Evolutionary conservation across 2,888 invertebrate genomes (phyloP).

Genomic region (Machimus rusticus): DNA sequence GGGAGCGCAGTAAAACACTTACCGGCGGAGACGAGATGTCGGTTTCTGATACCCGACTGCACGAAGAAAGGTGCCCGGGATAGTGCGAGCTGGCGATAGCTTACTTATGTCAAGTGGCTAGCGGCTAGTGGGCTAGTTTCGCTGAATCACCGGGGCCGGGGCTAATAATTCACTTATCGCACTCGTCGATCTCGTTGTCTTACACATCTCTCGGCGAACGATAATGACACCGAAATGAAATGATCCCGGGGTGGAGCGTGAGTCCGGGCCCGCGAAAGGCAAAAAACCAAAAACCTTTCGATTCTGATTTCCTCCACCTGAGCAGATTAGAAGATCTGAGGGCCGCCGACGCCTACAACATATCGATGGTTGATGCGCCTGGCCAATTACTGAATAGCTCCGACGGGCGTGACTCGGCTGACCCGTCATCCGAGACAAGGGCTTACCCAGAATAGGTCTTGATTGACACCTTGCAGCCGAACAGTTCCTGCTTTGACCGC

Average conservation of each 20-base stretch:
- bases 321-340: slow-evolving; percentile 6
- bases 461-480: not conserved
- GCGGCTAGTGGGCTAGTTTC: not conserved
- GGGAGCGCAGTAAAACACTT: slow-evolving; percentile 18
- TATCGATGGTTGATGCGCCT: not conserved
- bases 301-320: not conserved
- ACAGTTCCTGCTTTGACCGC: slow-evolving; percentile 3
- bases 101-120: slow-evolving; percentile 9
- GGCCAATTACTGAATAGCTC: not conserved
- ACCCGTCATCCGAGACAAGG: not conserved
- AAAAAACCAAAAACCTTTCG: not conserved
- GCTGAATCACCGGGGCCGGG: slow-evolving; percentile 10
- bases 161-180: slow-evolving; percentile 36
- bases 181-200: slow-evolving; percentile 18
- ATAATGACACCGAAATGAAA: slow-evolving; percentile 9
- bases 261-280: not conserved
- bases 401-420: not conserved
- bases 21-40: slow-evolving; percentile 33
- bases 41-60: slow-evolving; percentile 19
- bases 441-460: not conserved
- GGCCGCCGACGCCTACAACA: not conserved
- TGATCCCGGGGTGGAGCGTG: not conserved
- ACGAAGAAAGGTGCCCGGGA: not conserved
- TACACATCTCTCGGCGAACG: not conserved
- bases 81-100: slow-evolving; percentile 6